Evolutionary conservation across 2,113 vertebrate species (phyloP).

Genomic region (Caracal caracal): DNA sequence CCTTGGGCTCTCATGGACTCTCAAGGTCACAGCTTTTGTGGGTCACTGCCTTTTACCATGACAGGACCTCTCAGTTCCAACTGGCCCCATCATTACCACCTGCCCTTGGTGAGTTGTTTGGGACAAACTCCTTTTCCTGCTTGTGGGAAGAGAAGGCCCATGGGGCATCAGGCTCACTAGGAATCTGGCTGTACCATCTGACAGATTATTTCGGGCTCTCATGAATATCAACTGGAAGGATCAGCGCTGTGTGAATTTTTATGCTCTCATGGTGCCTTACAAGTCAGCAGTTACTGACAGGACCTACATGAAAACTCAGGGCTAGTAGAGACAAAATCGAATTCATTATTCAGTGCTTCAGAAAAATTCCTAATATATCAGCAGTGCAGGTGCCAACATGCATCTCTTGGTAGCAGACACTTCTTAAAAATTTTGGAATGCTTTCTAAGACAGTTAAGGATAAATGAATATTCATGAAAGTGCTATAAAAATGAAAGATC

Average conservation of each 20-base stretch:
- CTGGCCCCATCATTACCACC: neutral
- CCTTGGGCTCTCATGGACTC: neutral
- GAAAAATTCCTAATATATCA: constrained; percentile 3
- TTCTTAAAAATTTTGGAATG: neutral
- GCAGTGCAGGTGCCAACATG: neutral
- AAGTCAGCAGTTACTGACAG: neutral
- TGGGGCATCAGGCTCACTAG: neutral
- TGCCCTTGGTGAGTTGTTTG: neutral
- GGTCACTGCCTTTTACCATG: neutral
- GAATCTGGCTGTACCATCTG: neutral
- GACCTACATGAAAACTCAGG: neutral
- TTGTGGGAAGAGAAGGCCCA: neutral
- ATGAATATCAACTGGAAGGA: neutral
- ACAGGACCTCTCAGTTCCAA: neutral
- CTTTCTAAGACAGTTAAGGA: constrained; percentile 48
- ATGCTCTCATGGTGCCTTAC: neutral
- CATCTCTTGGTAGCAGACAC: constrained; percentile 17
- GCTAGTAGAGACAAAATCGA: neutral
- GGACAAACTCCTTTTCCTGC: neutral
- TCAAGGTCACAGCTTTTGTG: neutral
- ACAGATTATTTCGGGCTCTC: neutral
- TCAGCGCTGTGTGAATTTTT: neutral
- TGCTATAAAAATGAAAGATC: constrained; percentile 36
- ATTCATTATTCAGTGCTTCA: constrained; percentile 1
- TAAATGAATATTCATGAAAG: constrained; percentile 52